Base-by-base conservation (phyloP, 2,888 invertebrate genomes). In the Ischnus inquisitorius region DNA sequence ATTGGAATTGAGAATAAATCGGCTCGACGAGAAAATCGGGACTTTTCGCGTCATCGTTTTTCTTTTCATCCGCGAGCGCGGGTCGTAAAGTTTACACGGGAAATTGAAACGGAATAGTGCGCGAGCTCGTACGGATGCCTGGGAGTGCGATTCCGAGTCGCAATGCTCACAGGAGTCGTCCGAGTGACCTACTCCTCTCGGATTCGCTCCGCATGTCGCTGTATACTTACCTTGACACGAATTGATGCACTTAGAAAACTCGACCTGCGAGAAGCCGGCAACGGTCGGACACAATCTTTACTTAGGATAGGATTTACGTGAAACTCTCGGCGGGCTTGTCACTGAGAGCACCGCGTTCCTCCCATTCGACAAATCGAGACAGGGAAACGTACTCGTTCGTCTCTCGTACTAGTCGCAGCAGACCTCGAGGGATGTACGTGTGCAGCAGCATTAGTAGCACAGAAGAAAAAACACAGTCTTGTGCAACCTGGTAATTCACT, bases 201-300 rank as follows among this genome's bases (percentile, higher is more conserved):
- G 68, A 25, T 71, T 71, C 62, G 74, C 69, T 75, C 64, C 46
- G 71, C 46, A 60, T 46, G 79, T 81, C 54, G 72, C 60, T 51
- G 82, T 74, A 34, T 69, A 74, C 80, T 84, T 64, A 69, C 84
- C 85, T 85, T 84, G 85, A 85, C 85, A 84, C 82, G 71, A 82
- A 85, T 85, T 51, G 62, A 43, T 81, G 54, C 80, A 77, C 74
- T 71, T 78, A 68, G 77, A 76, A 85, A 85, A 85, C 62, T 78
- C 75, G 64, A 39, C 72, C 74, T 39, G 72, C 41, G 16, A 43
- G 68, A 60, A 67, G 39, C 25, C 60, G 54, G 14, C 41, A 68
- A 67, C 79, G 68, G 51, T 62, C 68, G 41, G 51, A 51, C 28
- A 12, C 22, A 5, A 5, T 57, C 3, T 57, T 57, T 57, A 28